Base-by-base conservation (phyloP, 2,888 invertebrate species). In the Drosophila pseudotakahashii region DNA sequence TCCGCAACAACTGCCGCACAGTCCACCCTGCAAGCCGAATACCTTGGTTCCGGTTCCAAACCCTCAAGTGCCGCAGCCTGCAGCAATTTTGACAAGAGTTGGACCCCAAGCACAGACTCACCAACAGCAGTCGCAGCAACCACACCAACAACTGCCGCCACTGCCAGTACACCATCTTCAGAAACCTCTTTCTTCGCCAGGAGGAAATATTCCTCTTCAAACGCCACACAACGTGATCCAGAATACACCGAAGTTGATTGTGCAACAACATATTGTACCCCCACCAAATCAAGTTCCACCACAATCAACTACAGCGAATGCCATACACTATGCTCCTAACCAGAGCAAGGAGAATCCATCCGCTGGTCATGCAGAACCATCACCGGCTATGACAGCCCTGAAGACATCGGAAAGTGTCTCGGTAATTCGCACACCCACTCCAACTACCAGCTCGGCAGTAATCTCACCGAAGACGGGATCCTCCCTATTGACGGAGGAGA, bases 401-500 rank as follows among this genome's bases (percentile, higher is more conserved):
- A 89, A 89, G 53, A 79, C 79, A 37, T 88, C 89, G 3, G 89
- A 89, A 48, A 71, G 83, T 37, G 75, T 84, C 7, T 80, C 90
- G 1, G 86, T 77, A 2, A 89, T 88, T 41, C 83, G 89, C 13
- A 78, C 81, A 13, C 60, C 88, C 7, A 76, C 78, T 32, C 66
- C 81, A 6, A 85, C 81, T 5, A 81, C 78, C 60, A 45, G 57
- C 30, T 23, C 55, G 32, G 44, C 66, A n/a, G 48, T 67, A 42
- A 34, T 64, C 41, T 66, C 79, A 2, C 58, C 88, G 0, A 92
- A 92, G 16, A 44, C 62, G 7, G 54, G 57, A 0, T 45, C 55
- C 23, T 88, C 88, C 0, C 62, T 91, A 30, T 63, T 91, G 3
- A 91, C 91, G 2, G 90, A 91, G 58, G 91, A 92, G 64, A 91